phyloP scores from a whole-genome alignment of 2,888 invertebrate genomes.

The Mythimna vitellina region DNA sequence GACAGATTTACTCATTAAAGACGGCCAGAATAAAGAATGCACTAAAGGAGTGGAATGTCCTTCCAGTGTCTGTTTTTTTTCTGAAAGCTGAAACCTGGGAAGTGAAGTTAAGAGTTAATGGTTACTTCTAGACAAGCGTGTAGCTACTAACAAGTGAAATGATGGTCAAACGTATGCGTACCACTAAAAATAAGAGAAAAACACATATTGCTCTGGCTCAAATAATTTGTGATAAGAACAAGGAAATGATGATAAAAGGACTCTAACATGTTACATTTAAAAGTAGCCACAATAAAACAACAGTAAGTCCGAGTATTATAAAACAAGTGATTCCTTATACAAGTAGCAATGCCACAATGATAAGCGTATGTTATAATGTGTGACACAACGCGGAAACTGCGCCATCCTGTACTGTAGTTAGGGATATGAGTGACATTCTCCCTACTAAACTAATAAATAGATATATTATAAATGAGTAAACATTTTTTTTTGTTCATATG shows the following conservation, averaged over 20 bases:
- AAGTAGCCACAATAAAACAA: conserved; percentile 2
- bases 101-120: too few relatives aligned
- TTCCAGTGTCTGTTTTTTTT: too few relatives aligned
- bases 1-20: too few relatives aligned
- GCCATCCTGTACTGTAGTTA: conserved; percentile 45
- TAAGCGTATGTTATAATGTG: conserved; percentile 33
- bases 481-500: neutral
- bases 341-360: conserved; percentile 48
- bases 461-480: neutral
- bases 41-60: too few relatives aligned
- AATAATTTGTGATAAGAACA: neutral
- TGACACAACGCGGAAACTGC: conserved; percentile 57
- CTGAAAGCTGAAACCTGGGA: too few relatives aligned
- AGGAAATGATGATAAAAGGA: neutral
- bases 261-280: conserved; percentile 2
- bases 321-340: conserved; percentile 16
- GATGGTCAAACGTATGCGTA: too few relatives aligned
- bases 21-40: too few relatives aligned
- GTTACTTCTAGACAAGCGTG: too few relatives aligned
- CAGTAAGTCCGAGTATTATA: conserved; percentile 16
- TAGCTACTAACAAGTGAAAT: too few relatives aligned
- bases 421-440: conserved; percentile 23
- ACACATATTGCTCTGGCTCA: neutral
- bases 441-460: neutral
- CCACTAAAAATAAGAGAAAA: neutral